Evolutionary conservation across 2,797 vertebrate genomes (phyloP).

Genomic region (Pelochelys cantorii): DNA sequence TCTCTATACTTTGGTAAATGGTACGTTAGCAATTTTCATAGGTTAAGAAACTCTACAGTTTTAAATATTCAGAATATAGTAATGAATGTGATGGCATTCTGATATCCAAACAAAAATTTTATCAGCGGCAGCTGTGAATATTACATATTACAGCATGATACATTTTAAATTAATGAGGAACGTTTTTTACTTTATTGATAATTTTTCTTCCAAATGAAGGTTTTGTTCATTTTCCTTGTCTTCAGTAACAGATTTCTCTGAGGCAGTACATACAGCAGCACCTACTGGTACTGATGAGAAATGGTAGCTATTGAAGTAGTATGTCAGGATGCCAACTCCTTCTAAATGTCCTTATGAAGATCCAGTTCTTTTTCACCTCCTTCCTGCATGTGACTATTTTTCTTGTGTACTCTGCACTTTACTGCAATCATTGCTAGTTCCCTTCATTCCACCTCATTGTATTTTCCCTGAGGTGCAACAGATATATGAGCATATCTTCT

Average conservation of each 20-base stretch:
- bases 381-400: not conserved
- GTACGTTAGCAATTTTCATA: not conserved
- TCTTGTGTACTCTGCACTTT: not conserved
- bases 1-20: not conserved
- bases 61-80: not conserved
- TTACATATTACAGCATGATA: not conserved
- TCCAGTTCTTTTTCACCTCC: not conserved
- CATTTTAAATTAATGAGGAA: not conserved
- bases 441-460: not conserved
- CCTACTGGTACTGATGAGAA: slow-evolving; percentile 40
- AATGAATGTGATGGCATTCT: not conserved
- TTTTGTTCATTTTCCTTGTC: rapidly evolving
- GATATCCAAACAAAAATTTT: not conserved
- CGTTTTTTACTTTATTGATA: not conserved
- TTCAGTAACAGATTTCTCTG: not conserved
- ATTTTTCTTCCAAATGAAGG: not conserved
- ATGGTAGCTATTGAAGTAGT: not conserved
- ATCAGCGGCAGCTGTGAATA: not conserved
- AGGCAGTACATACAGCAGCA: slow-evolving; percentile 55
- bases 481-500: not conserved
- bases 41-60: not conserved
- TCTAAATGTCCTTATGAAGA: rapidly evolving
- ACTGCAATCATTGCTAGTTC: not conserved
- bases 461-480: not conserved
- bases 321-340: not conserved